Evolutionary conservation across 2,113 vertebrate species (phyloP).

Genomic region (zebrafish (Danio rerio)): DNA sequence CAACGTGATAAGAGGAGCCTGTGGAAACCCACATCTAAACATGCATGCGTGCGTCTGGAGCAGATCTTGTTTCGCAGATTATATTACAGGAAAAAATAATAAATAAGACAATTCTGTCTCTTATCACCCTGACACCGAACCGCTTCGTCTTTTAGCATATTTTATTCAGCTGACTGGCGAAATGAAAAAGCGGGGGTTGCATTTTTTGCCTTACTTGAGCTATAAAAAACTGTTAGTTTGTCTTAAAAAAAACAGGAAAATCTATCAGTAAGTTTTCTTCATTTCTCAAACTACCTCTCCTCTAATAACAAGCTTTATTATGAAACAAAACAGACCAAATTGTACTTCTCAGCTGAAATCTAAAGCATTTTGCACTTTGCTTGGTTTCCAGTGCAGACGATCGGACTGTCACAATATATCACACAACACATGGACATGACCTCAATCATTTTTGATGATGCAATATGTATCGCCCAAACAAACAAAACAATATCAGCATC

Average conservation of each 20-base stretch:
- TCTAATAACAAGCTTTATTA: not conserved
- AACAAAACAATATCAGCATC: too few relatives aligned
- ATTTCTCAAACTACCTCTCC: not conserved
- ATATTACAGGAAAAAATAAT: conserved; percentile 26
- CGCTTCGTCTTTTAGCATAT: conserved; percentile 16
- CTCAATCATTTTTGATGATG: too few relatives aligned
- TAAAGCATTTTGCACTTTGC: not conserved
- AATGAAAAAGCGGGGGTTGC: not conserved
- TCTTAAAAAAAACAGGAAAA: not conserved
- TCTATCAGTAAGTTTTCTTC: conserved; percentile 1
- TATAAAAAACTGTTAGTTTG: conserved; percentile 9
- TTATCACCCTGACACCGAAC: conserved; percentile 20
- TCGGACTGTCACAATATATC: too few relatives aligned
- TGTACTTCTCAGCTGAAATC: not conserved
- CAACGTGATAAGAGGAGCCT: conserved; percentile 24
- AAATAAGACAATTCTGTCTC: conserved; percentile 4
- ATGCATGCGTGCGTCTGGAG: conserved; percentile 5
- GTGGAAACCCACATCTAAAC: conserved; percentile 21
- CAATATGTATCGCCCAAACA: too few relatives aligned
- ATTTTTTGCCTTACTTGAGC: conserved; percentile 6
- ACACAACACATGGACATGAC: too few relatives aligned
- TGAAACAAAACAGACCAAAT: not conserved
- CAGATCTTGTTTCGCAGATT: conserved; percentile 24
- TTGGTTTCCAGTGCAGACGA: not conserved
- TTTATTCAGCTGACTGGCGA: conserved; percentile 22